phyloP scores from a whole-genome alignment of 2,888 invertebrate genomes.

The Papilio demoleus region DNA sequence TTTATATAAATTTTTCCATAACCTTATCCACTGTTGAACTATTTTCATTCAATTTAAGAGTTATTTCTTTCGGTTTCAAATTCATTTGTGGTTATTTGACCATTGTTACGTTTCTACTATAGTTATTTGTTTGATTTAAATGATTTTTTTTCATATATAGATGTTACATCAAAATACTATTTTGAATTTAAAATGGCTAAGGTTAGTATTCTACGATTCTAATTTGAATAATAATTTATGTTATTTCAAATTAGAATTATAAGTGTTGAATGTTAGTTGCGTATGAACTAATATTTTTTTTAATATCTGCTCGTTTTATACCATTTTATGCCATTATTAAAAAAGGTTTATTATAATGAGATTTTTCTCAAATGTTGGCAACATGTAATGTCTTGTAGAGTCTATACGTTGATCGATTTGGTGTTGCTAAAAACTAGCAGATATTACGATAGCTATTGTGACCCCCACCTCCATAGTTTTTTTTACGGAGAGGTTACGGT shows the following conservation, averaged over 20 bases:
- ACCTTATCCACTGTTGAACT: not conserved
- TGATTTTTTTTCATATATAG: too few relatives aligned
- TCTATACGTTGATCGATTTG: not conserved
- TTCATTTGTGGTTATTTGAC: not conserved
- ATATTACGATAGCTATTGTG: slow-evolving; percentile 31
- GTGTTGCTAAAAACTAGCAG: not conserved
- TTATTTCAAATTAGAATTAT: slow-evolving; percentile 8
- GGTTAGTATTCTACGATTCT: slow-evolving; percentile 1
- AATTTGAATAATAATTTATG: not conserved
- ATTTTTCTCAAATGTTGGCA: too few relatives aligned
- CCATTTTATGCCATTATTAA: too few relatives aligned
- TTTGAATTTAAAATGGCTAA: too few relatives aligned
- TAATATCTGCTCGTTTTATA: slow-evolving; percentile 28
- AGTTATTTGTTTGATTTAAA: too few relatives aligned
- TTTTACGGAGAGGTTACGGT: slow-evolving; percentile 51
- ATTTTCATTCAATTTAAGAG: not conserved
- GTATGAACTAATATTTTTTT: slow-evolving; percentile 6
- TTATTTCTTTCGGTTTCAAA: not conserved
- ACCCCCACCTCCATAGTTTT: slow-evolving; percentile 56
- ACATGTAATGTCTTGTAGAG: too few relatives aligned
- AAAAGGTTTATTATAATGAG: too few relatives aligned
- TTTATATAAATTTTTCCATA: too few relatives aligned
- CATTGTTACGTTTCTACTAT: not conserved
- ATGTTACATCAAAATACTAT: too few relatives aligned
- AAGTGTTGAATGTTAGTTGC: slow-evolving; percentile 28